Evolutionary conservation across 2,888 invertebrate species (phyloP), one percentile per base, ranked within the genome.

Genomic region (Macrophya annulata): DNA sequence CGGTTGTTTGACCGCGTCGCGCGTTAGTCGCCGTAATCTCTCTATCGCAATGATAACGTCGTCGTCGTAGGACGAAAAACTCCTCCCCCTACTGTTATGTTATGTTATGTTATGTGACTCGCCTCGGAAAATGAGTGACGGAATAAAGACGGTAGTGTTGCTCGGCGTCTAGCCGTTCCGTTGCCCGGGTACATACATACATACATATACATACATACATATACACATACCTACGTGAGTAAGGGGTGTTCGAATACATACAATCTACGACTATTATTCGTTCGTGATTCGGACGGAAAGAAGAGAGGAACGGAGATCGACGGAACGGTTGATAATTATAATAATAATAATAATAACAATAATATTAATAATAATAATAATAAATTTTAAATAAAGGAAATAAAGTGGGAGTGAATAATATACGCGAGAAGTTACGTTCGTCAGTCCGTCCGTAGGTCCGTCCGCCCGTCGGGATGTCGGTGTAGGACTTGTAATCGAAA

Each of bases 201-300:
- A 31, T 31, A 31, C 31, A 31, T 31, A n/a, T 40, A 40, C 8
- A 55, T 55, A 17, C n/a, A 55, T 31, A 31, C 31, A 31, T 31
- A 31, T 3, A 31, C 3, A 31, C 31, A 31, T 31, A 31, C 31
- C 1, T 10, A 40, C 21, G 77, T 21, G 10, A 21, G 62, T 25
- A 12, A 77, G 62, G 77, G 84, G 45, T 72, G 86, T 79, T 83
- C 37, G 85, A 68, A 51, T 71, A 71, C 21, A 55, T 8, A 55
- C 55, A n/a, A 71, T 51, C 65, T 77, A 15, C 45, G 72, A 79
- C 65, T 21, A 40, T 31, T 71, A 48, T 31, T 85, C 86, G 25
- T 51, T 74, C 71, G 76, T 8, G 48, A 21, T 25, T 48, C 51
- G 17, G 76, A 55, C 62, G 62, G 10, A 48, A 12, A 48, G 25